Base-by-base conservation (phyloP, 2,888 invertebrate species). In the Amiota communis region DNA sequence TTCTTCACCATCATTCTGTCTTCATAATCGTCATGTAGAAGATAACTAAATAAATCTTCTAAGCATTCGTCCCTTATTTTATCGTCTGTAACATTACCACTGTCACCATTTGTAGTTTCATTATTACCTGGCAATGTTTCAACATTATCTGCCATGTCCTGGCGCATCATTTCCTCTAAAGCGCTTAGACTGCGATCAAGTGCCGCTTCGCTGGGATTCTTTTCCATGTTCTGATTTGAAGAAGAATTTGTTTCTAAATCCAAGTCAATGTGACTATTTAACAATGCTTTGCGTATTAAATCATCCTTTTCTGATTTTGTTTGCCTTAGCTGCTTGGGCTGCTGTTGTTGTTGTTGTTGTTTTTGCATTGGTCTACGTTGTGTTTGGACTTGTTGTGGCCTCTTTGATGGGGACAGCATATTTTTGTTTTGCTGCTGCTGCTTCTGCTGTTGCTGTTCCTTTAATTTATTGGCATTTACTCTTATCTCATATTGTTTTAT, bases 111-210 rank as follows among this genome's bases (percentile, higher is more conserved):
- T 71, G 64, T 17, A 47, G 46, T 47, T n/a, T n/a, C n/a, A 1
- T 15, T 3, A 15, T 48, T 17, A 20, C 11, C 11, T 36, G 36
- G 6, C 6, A 36, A 6, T 53, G 12, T 53, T 0, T 48, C 75
- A 8, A 79, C 79, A 23, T 51, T 47, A 15, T 77, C 68, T 3
- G 11, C 69, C 2, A 71, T 70, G 12, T 78, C 73, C 20, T 77
- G 77, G 47, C 81, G 83, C 36, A 86, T 65, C 49, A 86, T 81
- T 63, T 82, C 84, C 72, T 86, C 85, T 47, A 87, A 86, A 8
- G 86, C 87, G 59, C 79, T 76, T 20, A 87, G 76, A 48, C 87
- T 82, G 36, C 87, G 79, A 73, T 87, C 86, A n/a, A 87, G 74
- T 0, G 86, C 86, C 48, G 77, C 72, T 63, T 87, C 87, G 67